phyloP scores from a whole-genome alignment of 2,113 vertebrate species.

The Rana temporaria region DNA sequence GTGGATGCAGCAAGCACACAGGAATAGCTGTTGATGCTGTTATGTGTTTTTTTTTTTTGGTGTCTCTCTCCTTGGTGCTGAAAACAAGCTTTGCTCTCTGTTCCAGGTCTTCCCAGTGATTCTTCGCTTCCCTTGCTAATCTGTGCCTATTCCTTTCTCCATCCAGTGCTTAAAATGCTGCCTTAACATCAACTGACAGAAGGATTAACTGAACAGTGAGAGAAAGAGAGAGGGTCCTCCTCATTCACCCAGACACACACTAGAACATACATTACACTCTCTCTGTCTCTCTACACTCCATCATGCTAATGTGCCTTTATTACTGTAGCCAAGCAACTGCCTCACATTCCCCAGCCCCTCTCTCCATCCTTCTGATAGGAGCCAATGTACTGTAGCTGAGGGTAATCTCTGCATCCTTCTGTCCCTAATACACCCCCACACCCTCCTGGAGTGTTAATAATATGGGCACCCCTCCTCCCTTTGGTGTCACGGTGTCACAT shows the following conservation, averaged over 20 bases:
- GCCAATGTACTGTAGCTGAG: constrained; percentile 42
- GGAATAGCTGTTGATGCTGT: constrained; percentile 23
- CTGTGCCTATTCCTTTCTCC: constrained; percentile 67
- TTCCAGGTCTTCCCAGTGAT: neutral
- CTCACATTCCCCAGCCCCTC: constrained; percentile 54
- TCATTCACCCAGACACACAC: constrained; percentile 63
- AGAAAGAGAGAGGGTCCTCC: constrained; percentile 71
- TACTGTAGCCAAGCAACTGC: constrained; percentile 58
- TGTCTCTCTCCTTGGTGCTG: constrained; percentile 41
- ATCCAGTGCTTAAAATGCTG: constrained; percentile 76
- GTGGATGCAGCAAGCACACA: neutral
- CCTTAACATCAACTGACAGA: constrained; percentile 77
- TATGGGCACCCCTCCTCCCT: constrained; percentile 27
- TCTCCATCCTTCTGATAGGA: constrained; percentile 51
- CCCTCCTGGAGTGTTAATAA: constrained; percentile 34
- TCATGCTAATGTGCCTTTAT: constrained; percentile 57
- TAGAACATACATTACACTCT: constrained; percentile 26
- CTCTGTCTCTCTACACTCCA: constrained; percentile 42
- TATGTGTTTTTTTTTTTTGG: constrained; percentile 14
- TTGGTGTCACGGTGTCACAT: constrained; percentile 26
- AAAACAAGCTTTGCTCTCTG: constrained; percentile 24
- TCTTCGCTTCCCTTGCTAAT: constrained; percentile 60
- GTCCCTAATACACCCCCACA: constrained; percentile 39
- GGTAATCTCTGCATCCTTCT: constrained; percentile 39
- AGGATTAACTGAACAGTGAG: constrained; percentile 75